Evolutionary conservation across 2,113 vertebrate genomes (phyloP).

Genomic region (Rhinoptilus africanus): DNA sequence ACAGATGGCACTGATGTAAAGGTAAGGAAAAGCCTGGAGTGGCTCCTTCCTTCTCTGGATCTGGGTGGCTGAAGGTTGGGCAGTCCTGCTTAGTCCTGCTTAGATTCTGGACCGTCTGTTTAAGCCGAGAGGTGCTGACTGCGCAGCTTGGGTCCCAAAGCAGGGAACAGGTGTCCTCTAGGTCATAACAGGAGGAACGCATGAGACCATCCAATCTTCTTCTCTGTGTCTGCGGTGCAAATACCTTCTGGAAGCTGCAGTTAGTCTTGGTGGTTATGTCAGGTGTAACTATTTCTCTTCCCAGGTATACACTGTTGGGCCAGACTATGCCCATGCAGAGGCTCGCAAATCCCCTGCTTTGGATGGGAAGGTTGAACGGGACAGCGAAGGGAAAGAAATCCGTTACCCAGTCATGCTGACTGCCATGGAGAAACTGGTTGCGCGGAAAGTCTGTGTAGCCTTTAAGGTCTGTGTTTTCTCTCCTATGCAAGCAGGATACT

Average conservation of each 20-base stretch:
- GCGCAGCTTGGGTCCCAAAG: background rate
- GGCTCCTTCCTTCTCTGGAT: background rate
- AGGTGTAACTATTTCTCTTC: background rate
- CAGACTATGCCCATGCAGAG: slow-evolving; percentile 96
- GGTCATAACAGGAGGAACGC: background rate
- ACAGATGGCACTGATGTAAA: slow-evolving; percentile 98
- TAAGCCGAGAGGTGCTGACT: background rate
- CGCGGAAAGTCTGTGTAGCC: slow-evolving; percentile 94
- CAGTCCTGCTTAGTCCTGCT: background rate
- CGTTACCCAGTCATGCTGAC: slow-evolving; percentile 98
- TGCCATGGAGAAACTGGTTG: slow-evolving; percentile 97
- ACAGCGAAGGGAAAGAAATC: slow-evolving; percentile 97
- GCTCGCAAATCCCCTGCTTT: slow-evolving; percentile 95
- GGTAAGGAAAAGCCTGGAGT: slow-evolving; percentile 69
- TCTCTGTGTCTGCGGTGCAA: background rate
- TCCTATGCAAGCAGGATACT: background rate
- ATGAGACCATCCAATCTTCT: background rate
- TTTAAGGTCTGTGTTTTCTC: slow-evolving; percentile 86
- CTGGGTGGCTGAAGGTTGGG: background rate
- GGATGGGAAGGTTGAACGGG: slow-evolving; percentile 97
- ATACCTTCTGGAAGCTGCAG: background rate
- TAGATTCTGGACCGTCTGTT: background rate
- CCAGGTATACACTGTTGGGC: slow-evolving; percentile 97
- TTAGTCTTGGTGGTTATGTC: background rate
- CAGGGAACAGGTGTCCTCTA: accelerated